A percentile compares a stretch with the other conserved stretches of the same genome.
phyloP scores from a whole-genome alignment of 2,113 vertebrate genomes.

The Tringa solitaria region DNA sequence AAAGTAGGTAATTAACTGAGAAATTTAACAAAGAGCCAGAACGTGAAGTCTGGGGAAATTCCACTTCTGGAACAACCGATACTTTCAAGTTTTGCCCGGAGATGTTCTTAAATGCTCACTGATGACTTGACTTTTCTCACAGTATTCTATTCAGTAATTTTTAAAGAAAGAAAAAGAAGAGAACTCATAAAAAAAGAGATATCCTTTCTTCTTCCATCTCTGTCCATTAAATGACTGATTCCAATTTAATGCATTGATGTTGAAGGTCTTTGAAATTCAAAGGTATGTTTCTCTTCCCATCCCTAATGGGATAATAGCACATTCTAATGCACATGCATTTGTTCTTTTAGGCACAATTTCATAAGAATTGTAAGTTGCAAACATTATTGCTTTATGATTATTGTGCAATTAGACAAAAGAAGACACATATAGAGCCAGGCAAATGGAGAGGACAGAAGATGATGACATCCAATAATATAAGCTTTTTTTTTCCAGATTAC shows the following conservation, averaged over 20 bases:
- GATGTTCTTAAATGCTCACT: neutral
- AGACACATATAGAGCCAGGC: neutral
- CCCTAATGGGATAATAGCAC: slow-evolving; percentile 66
- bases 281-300: slow-evolving; percentile 50
- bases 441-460: neutral
- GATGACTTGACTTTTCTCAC: neutral
- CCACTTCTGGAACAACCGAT: neutral
- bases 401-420: slow-evolving; percentile 50
- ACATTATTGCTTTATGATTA: slow-evolving; percentile 40
- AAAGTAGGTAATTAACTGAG: neutral
- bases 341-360: slow-evolving; percentile 55
- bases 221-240: slow-evolving; percentile 52
- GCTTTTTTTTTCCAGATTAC: neutral
- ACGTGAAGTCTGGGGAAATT: neutral
- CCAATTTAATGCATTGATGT: slow-evolving; percentile 39
- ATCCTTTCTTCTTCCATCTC: neutral
- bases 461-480: slow-evolving; percentile 5
- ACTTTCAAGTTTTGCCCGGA: neutral
- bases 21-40: neutral
- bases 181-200: neutral
- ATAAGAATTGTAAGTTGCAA: slow-evolving; percentile 50
- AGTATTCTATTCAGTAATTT: neutral
- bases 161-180: neutral
- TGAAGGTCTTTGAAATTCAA: slow-evolving; percentile 67
- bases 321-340: slow-evolving; percentile 62